phyloP scores from a whole-genome alignment of 2,113 vertebrate species.

The Anser brachyrhynchus region DNA sequence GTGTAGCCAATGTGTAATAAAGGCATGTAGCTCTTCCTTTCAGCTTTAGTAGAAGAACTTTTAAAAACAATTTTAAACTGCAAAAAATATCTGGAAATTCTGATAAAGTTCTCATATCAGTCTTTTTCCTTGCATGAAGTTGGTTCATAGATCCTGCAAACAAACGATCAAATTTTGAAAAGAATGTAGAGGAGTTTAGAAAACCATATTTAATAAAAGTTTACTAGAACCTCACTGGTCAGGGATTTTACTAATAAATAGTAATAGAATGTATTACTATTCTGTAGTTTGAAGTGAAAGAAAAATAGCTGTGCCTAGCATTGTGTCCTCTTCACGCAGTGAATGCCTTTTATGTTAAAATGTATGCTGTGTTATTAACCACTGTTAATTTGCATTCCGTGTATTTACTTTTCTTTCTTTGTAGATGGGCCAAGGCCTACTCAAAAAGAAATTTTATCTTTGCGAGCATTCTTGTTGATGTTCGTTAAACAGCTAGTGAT shows the following conservation, averaged over 20 bases:
- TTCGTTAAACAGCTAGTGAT: conserved; percentile 97
- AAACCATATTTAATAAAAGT: neutral
- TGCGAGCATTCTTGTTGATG: conserved; percentile 91
- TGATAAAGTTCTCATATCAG: rapidly evolving
- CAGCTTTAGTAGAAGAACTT: neutral
- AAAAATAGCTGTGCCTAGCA: neutral
- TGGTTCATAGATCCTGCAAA: neutral
- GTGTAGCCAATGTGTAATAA: neutral
- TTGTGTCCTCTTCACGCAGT: neutral
- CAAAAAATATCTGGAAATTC: neutral
- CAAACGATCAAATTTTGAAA: neutral
- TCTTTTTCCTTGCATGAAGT: neutral
- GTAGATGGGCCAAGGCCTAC: conserved; percentile 92
- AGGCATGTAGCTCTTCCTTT: neutral
- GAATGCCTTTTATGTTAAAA: neutral
- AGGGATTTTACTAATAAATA: neutral
- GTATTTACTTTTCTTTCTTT: neutral
- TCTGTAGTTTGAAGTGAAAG: neutral
- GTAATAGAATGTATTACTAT: neutral
- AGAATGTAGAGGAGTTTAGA: neutral
- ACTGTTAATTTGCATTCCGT: neutral
- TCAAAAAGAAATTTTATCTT: conserved; percentile 89
- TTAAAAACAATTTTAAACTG: neutral
- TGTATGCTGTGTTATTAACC: neutral
- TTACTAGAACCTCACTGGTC: neutral